Base-by-base conservation (phyloP, 2,113 vertebrate genomes). In the Cololabis saira region DNA sequence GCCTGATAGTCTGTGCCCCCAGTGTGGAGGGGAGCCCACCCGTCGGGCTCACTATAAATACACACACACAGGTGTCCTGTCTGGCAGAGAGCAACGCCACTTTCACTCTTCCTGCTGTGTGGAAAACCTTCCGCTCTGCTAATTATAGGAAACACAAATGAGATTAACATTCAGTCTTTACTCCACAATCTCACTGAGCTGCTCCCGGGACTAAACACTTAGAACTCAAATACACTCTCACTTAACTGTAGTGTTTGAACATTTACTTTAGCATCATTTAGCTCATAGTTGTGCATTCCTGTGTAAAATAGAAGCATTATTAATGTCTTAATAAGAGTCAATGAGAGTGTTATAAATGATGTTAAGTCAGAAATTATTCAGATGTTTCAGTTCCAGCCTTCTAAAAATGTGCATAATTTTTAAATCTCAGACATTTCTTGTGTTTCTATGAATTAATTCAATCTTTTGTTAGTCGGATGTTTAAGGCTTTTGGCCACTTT, bases 81-180 rank as follows among this genome's bases (percentile, higher is more conserved):
- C 45, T 0, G 37, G 59, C 11, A n/a, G 44, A 1, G n/a, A 37
- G 15, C 0, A 4, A 54, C 11, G 0, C 0, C 6, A 42, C 58
- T 56, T 56, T 69, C 17, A n/a, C 62, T 33, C 22, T 37, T 49
- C 56, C 62, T 5, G 60, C 57, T 63, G 54, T 14, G 4, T 64
- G 16, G 40, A 44, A 17, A 45, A 19, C n/a, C 47, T 4, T 42
- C 18, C 1, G 33, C 43, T 55, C 58, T 12, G 54, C 71, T 89
- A 81, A 77, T 83, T 79, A 81, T 81, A 89, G 76, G 19, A 54
- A 1, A 16, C n/a, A 41, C 56, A 69, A 85, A 86, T 63, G 30
- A 81, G 87, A 84, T 86, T 79, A 72, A 42, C 19, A 16, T 11
- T 27, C 5, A 58, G 42, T 27, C 22, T 33, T 47, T 48, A 14